Conservation (phyloP, 2,113 vertebrate genomes). For the Delphinapterus leucas region DNA sequence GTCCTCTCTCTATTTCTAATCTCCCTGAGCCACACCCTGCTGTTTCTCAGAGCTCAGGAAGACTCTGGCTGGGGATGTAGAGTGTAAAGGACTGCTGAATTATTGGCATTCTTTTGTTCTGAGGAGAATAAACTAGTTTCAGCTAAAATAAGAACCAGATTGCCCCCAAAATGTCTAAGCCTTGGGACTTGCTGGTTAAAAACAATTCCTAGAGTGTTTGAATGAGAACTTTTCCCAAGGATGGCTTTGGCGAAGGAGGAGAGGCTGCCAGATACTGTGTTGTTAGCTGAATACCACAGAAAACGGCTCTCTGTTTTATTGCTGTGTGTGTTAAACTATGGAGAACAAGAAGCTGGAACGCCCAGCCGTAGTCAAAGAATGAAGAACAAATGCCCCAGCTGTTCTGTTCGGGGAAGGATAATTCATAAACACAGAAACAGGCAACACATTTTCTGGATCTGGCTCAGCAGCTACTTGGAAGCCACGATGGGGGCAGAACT, state of each 20-base stretch:
- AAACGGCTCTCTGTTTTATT: slow-evolving; percentile 52
- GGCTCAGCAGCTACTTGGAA: not conserved
- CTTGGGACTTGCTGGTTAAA: slow-evolving; percentile 25
- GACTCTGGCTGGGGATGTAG: slow-evolving; percentile 56
- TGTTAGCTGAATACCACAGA: slow-evolving; percentile 35
- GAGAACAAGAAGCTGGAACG: slow-evolving; percentile 57
- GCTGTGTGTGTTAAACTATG: slow-evolving; percentile 43
- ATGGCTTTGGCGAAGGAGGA: slow-evolving; percentile 15
- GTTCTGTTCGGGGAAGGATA: not conserved
- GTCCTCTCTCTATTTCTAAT: slow-evolving; percentile 76
- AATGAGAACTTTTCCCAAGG: slow-evolving; percentile 67
- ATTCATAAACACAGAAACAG: slow-evolving; percentile 55
- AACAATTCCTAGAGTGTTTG: slow-evolving; percentile 62
- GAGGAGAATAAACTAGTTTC: slow-evolving; percentile 58
- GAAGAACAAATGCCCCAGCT: slow-evolving; percentile 47
- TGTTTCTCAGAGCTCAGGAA: slow-evolving; percentile 68
- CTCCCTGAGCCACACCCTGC: slow-evolving; percentile 57
- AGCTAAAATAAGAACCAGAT: slow-evolving; percentile 75
- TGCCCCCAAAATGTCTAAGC: slow-evolving; percentile 28
- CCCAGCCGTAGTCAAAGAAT: not conserved
- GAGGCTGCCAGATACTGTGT: slow-evolving; percentile 38
- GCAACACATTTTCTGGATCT: slow-evolving; percentile 16
- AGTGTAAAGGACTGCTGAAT: slow-evolving; percentile 6
- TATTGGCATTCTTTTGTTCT: slow-evolving; percentile 74
- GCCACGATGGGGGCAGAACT: not conserved